Base-by-base conservation (phyloP, 2,113 vertebrate genomes). In the Bagarius yarrelli region DNA sequence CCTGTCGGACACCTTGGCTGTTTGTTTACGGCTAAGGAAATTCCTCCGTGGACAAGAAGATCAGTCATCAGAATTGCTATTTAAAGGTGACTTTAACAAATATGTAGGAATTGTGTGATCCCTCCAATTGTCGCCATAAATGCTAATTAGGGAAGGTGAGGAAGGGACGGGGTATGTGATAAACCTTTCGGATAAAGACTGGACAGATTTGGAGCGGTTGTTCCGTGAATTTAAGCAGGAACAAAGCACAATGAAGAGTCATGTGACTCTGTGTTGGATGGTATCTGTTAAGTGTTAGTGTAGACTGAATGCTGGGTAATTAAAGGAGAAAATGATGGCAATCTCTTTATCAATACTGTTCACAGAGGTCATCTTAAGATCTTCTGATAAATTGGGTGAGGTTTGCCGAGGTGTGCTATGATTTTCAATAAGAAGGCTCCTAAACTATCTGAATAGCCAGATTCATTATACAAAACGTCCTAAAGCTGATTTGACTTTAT, bases 61-160 rank as follows among this genome's bases (percentile, higher is more conserved):
- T 81, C 83, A 86, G 88, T 90, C 74, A 59, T 36, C 21, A 57
- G 89, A 87, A 86, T 88, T 81, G 86, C 87, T 90, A 90, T 91
- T 85, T 86, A 92, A 91, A 93, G 92, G 93, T 93, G 93, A 93
- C 93, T 93, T 94, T 92, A 90, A 91, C 88, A 32, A 50, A 53
- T 52, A 71, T 15, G 3, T 18, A 72, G 19, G 89, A 91, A 89
- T 91, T 87, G 85, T 90, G 72, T 85, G 82, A 85, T 79, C 72
- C 32, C 72, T 78, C 61, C 53, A 50, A 89, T 90, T 90, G 91
- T 91, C 91, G 91, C 91, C 89, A 88, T 90, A 90, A 91, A 92
- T 93, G 88, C 87, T 92, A 93, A 93, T 93, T 88, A 91, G 92
- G 89, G 88, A 90, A 92, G 89, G 92, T 92, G 90, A 93, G 90